Evolutionary conservation across 2,888 invertebrate species (phyloP).

Genomic region (Cheilosia variabilis): DNA sequence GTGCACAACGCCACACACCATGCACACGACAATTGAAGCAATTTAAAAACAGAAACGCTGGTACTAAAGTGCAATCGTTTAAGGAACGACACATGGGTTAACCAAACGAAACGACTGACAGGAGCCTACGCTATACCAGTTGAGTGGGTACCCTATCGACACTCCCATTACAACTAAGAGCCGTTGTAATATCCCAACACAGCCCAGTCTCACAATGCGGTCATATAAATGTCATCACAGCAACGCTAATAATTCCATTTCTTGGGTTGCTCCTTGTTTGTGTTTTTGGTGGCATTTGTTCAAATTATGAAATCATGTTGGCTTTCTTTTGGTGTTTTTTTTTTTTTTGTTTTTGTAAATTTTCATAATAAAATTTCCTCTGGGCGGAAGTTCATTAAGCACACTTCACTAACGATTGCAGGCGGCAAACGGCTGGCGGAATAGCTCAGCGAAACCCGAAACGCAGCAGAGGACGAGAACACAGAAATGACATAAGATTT

Average conservation of each 20-base stretch:
- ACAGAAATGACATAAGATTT: slow-evolving; percentile 6
- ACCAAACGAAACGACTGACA: slow-evolving; percentile 4
- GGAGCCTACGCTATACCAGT: background rate
- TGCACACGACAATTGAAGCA: slow-evolving; percentile 63
- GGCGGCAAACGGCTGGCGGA: background rate
- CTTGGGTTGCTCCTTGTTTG: slow-evolving; percentile 16
- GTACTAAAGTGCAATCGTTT: slow-evolving; percentile 71
- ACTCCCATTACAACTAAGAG: slow-evolving; percentile 17
- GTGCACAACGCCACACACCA: slow-evolving; percentile 27
- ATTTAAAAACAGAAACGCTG: slow-evolving; percentile 51
- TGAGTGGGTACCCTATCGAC: slow-evolving; percentile 6
- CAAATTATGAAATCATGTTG: slow-evolving; percentile 64
- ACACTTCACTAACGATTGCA: slow-evolving; percentile 63
- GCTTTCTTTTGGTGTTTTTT: background rate
- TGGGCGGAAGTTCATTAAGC: slow-evolving; percentile 74
- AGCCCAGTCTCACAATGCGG: slow-evolving; percentile 21
- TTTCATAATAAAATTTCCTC: slow-evolving; percentile 69
- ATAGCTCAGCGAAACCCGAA: background rate
- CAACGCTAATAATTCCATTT: slow-evolving; percentile 65
- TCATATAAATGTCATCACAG: slow-evolving; percentile 66
- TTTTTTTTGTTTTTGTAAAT: background rate
- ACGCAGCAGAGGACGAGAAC: background rate
- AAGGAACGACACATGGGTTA: slow-evolving; percentile 55
- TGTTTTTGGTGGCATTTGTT: slow-evolving; percentile 47
- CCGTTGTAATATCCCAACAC: slow-evolving; percentile 36